phyloP scores from a whole-genome alignment of 92 coral and sea anemone species.

The Muricea muricata region DNA sequence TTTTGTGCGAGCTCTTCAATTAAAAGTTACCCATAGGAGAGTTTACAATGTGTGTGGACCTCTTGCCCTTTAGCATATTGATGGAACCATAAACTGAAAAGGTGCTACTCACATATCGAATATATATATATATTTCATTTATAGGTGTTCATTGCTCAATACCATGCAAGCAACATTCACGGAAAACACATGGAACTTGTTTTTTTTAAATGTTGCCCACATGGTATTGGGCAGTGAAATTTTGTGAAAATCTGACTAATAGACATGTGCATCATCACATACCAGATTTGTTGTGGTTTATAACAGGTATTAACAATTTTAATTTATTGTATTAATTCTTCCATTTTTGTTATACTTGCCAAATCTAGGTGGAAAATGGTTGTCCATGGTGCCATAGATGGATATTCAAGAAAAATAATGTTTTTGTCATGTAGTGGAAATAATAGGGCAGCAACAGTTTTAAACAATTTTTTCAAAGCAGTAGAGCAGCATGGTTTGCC shows the following conservation, averaged over 20 bases:
- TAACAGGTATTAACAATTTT: no score
- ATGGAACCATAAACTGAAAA: slow-evolving; percentile 56
- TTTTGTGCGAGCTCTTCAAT: slow-evolving; percentile 63
- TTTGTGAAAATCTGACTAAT: no score
- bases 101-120: slow-evolving; percentile 13
- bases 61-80: slow-evolving; percentile 67
- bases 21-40: slow-evolving; percentile 69
- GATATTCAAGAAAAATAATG: slow-evolving; percentile 30
- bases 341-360: no score
- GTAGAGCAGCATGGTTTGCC: slow-evolving; percentile 31
- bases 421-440: slow-evolving; percentile 28
- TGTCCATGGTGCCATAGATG: slow-evolving; percentile 26
- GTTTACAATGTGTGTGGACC: slow-evolving; percentile 63
- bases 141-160: no score
- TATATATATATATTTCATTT: no score
- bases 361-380: slow-evolving; percentile 31
- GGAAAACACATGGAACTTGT: no score
- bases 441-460: slow-evolving; percentile 24
- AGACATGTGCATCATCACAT: no score
- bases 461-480: neutral
- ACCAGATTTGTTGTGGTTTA: no score
- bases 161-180: no score
- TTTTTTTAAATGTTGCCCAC: no score
- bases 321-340: no score
- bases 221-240: no score